phyloP scores from a whole-genome alignment of 1,140 invertebrate genomes.

The Scaptomyza graminum region DNA sequence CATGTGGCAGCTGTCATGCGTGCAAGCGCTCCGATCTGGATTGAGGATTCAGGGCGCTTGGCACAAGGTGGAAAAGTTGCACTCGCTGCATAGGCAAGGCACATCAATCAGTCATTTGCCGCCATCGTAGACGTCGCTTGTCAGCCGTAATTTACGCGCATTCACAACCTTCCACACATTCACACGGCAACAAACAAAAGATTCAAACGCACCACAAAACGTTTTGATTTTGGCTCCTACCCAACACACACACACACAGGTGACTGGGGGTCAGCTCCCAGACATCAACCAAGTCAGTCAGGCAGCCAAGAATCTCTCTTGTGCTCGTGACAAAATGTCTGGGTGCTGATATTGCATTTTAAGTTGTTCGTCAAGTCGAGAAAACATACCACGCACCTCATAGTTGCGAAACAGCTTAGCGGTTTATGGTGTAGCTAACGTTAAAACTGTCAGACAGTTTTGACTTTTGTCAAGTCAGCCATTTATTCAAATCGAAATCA shows the following conservation, averaged over 20 bases:
- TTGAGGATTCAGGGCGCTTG: slow-evolving; percentile 27
- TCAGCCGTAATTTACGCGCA: slow-evolving; percentile 77
- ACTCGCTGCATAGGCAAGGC: slow-evolving; percentile 47
- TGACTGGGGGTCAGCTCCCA: slow-evolving; percentile 48
- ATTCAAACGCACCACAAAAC: slow-evolving; percentile 58
- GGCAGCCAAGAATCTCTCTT: slow-evolving; percentile 6
- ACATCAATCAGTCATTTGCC: slow-evolving; percentile 66
- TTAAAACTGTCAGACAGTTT: too few relatives aligned
- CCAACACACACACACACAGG: slow-evolving; percentile 41
- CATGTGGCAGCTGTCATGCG: slow-evolving; percentile 79
- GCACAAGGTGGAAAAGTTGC: slow-evolving; percentile 63
- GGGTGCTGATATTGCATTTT: slow-evolving; percentile 37
- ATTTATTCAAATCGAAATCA: not conserved
- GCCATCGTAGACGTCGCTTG: slow-evolving; percentile 54
- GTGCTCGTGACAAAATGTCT: slow-evolving; percentile 31
- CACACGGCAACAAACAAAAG: slow-evolving; percentile 66
- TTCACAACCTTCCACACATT: slow-evolving; percentile 45
- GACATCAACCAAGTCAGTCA: slow-evolving; percentile 5
- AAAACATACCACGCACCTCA: not conserved
- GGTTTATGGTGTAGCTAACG: not conserved
- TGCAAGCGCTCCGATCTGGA: slow-evolving; percentile 50
- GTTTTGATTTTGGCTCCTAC: slow-evolving; percentile 67
- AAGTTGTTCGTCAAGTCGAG: not conserved
- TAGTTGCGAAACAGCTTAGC: not conserved
- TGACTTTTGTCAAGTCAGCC: not conserved